These are phyloP conservation scores for Protula sp. DNA, from an alignment of 2,888 invertebrate genomes.

Conservation along the genomic window DNA sequence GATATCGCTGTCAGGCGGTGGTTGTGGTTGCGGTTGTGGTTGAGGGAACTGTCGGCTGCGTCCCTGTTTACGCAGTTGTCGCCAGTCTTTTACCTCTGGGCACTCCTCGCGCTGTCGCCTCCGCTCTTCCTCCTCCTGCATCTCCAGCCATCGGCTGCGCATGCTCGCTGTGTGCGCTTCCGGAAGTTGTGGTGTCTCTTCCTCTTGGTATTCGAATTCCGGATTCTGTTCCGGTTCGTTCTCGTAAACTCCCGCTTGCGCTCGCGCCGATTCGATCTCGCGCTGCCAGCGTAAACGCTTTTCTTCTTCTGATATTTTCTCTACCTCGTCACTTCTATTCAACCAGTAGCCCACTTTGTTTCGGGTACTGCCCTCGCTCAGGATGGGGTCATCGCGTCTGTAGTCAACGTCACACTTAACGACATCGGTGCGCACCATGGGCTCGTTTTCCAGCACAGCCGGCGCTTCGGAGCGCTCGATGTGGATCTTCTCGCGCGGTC, in stretches of 20 bases:
- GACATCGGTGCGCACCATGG: conserved; percentile 7
- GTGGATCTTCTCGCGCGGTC: background rate
- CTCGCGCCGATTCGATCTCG: background rate
- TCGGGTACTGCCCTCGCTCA: background rate
- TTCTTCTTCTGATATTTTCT: too few relatives aligned
- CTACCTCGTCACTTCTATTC: background rate
- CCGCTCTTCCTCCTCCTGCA: conserved; percentile 2
- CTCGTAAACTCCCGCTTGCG: too few relatives aligned
- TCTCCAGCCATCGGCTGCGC: background rate
- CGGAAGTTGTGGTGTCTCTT: background rate
- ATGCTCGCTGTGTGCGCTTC: background rate
- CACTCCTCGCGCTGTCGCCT: background rate
- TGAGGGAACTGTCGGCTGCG: too few relatives aligned
- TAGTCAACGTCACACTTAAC: background rate
- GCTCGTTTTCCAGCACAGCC: conserved; percentile 12
- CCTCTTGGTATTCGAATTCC: background rate
- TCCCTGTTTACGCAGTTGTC: background rate
- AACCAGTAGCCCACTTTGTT: background rate
- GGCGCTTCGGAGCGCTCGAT: conserved; percentile 5
- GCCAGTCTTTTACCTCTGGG: background rate
- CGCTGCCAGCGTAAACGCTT: background rate
- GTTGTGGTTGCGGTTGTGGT: background rate
- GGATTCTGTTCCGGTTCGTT: background rate
- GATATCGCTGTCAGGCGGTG: background rate
- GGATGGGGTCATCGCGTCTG: background rate